These are phyloP conservation scores for Amblyjoppa fuscipennis DNA, from an alignment of 2,888 invertebrate species.

Conservation along the genomic window DNA sequence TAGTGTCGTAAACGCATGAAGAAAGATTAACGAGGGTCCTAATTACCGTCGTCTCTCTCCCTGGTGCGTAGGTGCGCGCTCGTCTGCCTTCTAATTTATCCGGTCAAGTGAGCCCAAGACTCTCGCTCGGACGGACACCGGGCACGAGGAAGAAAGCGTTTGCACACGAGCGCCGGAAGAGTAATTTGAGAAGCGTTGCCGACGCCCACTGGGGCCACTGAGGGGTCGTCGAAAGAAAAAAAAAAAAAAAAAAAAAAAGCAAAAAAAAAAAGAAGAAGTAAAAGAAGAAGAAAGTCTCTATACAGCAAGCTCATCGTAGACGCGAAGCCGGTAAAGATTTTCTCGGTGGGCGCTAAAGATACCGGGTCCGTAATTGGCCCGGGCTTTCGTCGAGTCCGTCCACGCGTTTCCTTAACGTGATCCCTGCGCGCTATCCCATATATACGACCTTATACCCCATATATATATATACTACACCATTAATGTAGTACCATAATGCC, in stretches of 20 bases:
- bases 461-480: neutral
- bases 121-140: slow-evolving; percentile 21
- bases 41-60: slow-evolving; percentile 65
- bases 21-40: slow-evolving; percentile 63
- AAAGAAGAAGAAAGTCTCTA: neutral
- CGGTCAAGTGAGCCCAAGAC: slow-evolving; percentile 42
- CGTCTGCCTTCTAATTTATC: slow-evolving; percentile 67
- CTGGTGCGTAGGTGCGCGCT: slow-evolving; percentile 63
- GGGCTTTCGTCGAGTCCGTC: slow-evolving; percentile 76
- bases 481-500: slow-evolving; percentile 18
- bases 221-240: slow-evolving; percentile 38
- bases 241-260: neutral
- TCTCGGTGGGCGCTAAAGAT: slow-evolving; percentile 46
- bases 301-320: neutral
- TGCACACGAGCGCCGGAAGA: slow-evolving; percentile 29
- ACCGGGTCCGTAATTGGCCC: slow-evolving; percentile 74
- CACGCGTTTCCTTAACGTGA: slow-evolving; percentile 57
- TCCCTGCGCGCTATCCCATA: neutral
- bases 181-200: slow-evolving; percentile 52
- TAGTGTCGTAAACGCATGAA: slow-evolving; percentile 44
- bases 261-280: slow-evolving; percentile 1
- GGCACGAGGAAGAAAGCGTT: slow-evolving; percentile 3
- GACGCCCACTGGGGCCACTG: slow-evolving; percentile 51
- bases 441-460: neutral
- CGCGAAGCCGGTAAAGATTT: slow-evolving; percentile 45